Evolutionary conservation across 2,113 vertebrate genomes (phyloP), one percentile per base, ranked within the genome.

Genomic region (Plestiodon gilberti): DNA sequence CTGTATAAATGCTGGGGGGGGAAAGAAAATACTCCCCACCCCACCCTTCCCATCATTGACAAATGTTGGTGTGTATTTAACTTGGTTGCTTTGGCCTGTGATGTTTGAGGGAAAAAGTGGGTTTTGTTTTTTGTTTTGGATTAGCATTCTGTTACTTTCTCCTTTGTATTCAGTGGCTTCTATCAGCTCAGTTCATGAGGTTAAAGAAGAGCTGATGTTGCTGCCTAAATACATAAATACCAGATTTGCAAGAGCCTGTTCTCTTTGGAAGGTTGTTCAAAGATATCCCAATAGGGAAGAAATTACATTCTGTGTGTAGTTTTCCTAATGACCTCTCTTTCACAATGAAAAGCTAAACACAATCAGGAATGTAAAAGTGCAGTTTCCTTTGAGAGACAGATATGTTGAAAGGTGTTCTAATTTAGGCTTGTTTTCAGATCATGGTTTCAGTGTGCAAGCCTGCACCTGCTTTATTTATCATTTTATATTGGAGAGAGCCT

Each of bases 121-220:
- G 43, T 5, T 89, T 85, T 20, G 1, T 43, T 4, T 30, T 86
- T 81, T 78, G 6, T n/a, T 1, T n/a, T n/a, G n/a, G n/a, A n/a
- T 86, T 23, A 35, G 1, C 13, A 85, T 81, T 28, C 52, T 2
- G 1, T 78, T 1, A 6, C 18, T 75, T 18, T 10, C 35, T 89
- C 88, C 92, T 81, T 48, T 88, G 14, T 82, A 43, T 77, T 48
- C 33, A 7, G 0, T 20, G 57, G 65, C 30, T 93, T 93, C 89
- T 35, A 74, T 89, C 64, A 59, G 7, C 17, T 84, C n/a, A 83
- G 2, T 83, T 90, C 1, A 48, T 11, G 33, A 81, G 74, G 33
- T 43, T 87, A 89, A 48, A 10, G 40, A 11, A 80, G 87, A 89
- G 82, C 9, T 67, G 81, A 70, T 80, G 8, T 85, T 94, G 85